Evolutionary conservation across 2,888 invertebrate genomes (phyloP).

Genomic region (Temnothorax rugatulus): DNA sequence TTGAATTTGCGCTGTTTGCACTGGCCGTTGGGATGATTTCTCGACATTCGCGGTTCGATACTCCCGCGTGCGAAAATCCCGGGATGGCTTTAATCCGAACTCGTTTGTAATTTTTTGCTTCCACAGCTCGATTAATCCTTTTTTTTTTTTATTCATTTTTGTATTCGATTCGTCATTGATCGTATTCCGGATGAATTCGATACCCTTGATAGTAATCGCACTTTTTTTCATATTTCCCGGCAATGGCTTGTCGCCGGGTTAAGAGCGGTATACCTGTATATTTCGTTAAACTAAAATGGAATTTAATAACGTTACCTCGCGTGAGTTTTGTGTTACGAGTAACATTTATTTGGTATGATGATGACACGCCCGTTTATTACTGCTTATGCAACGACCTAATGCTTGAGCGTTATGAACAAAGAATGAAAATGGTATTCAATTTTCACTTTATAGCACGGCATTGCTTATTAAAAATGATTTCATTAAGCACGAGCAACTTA

Average conservation of each 20-base stretch:
- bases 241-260: constrained; percentile 13
- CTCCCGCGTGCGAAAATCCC: constrained; percentile 49
- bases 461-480: not conserved
- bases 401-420: not conserved
- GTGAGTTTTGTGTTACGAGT: constrained; percentile 10
- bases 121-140: constrained; percentile 65
- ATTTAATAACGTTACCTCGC: constrained; percentile 40
- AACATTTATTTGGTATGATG: constrained; percentile 8
- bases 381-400: constrained; percentile 3
- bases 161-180: constrained; percentile 30
- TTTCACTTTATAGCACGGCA: not conserved
- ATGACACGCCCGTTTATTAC: not conserved
- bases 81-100: constrained; percentile 54
- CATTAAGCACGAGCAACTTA: not conserved
- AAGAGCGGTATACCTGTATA: not conserved
- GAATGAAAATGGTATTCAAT: not conserved
- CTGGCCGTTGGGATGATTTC: constrained; percentile 64
- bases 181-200: constrained; percentile 15
- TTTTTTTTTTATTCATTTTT: constrained; percentile 61
- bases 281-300: constrained; percentile 36
- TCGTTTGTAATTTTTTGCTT: constrained; percentile 73
- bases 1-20: constrained; percentile 67
- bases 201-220: constrained; percentile 34
- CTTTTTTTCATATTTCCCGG: constrained; percentile 10
- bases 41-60: constrained; percentile 62